A percentile compares a stretch with the other conserved stretches of the same genome.
Evolutionary conservation across 2,888 invertebrate species (phyloP).

Genomic region (Noctua pronuba): DNA sequence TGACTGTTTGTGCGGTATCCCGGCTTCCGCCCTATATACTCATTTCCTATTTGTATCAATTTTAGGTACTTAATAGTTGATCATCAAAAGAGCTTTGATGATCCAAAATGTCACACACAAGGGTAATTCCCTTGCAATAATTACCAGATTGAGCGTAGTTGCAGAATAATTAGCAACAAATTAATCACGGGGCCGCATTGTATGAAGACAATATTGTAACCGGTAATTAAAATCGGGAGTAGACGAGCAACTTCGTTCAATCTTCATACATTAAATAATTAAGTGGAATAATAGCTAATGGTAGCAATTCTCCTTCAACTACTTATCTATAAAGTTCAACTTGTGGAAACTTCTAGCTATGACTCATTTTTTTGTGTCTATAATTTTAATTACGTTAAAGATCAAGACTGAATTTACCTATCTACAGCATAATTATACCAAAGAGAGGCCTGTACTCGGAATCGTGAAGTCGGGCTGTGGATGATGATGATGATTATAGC

Average conservation of each 20-base stretch:
- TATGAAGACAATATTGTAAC: conserved; percentile 24
- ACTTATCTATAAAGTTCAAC: not conserved
- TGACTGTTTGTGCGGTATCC: too few species aligned
- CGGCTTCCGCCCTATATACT: too few species aligned
- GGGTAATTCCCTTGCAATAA: conserved; percentile 2
- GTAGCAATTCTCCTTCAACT: not conserved
- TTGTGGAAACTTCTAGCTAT: not conserved
- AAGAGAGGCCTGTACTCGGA: too few species aligned
- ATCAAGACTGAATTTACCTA: not conserved
- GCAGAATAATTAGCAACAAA: conserved; percentile 13
- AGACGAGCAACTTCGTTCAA: conserved; percentile 16
- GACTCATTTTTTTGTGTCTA: not conserved
- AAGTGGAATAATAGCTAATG: not conserved
- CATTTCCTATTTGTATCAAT: not conserved
- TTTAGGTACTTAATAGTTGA: not conserved
- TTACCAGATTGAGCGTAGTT: not conserved
- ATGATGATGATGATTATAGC: too few species aligned
- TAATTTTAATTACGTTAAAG: not conserved
- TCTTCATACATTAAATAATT: not conserved
- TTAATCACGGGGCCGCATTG: conserved; percentile 17
- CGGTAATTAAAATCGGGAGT: conserved; percentile 21
- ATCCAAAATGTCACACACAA: not conserved
- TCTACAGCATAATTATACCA: not conserved
- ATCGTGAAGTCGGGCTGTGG: too few species aligned
- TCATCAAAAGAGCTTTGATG: not conserved